Evolutionary conservation across 1,140 invertebrate species (phyloP), one percentile per base, ranked within the genome.

Genomic region (Charaxes varanes): DNA sequence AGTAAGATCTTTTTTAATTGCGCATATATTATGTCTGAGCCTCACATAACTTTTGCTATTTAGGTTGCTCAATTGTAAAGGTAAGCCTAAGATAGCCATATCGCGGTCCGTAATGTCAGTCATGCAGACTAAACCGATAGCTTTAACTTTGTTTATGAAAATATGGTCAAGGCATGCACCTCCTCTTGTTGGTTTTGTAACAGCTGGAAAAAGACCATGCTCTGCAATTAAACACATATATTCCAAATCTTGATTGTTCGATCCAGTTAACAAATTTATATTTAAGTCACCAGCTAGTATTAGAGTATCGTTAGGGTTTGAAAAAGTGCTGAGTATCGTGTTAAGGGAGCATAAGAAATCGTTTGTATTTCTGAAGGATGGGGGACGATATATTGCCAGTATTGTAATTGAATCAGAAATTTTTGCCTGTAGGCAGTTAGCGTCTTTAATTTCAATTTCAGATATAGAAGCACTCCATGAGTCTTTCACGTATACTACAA

Each of bases 401-500:
- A 52, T 23, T 2, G 22, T 22, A 8, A 41, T 22, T 11, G 6
- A 15, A 11, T 35, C 30, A 2, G 26, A 17, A 8, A 54, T 34
- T 5, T 37, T 10, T n/a, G 55, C 42, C 21, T 27, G 14, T 6
- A 60, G 19, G 26, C 34, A 53, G 11, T 55, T 45, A 5, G 42
- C 41, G 17, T 55, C 53, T 2, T 37, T 12, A n/a, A 52, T 37
- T n/a, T 15, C 1, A 3, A 49, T 36, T 19, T 60, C 57, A n/a
- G 26, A 18, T 4, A 53, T 28, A 16, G 1, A 15, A 3, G 32
- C 21, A 10, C 28, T 35, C 34, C 15, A 36, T 2, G 11, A 14
- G 6, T 52, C 41, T 14, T 17, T 49, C 8, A 52, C 30, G 30
- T 52, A 60, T 3, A 41, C 47, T 7, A 55, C 42, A 7, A 60